A percentile compares a stretch with the other conserved stretches of the same genome.
Conservation (phyloP, 2,888 invertebrate genomes). For the Panzeria rudis region DNA sequence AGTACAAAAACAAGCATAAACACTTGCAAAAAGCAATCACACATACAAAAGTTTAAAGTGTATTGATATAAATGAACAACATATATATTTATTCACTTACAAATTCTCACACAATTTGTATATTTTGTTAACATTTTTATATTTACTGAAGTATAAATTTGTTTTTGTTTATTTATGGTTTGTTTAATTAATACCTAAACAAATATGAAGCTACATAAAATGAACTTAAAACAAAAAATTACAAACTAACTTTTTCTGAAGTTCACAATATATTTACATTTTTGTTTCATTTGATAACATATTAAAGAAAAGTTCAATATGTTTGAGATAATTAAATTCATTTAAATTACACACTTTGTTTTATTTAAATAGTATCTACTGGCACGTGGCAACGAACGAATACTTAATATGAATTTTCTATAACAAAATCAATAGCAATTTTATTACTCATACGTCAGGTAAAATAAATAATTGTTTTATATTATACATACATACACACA, state of each 20-base stretch:
- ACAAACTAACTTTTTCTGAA: slow-evolving; percentile 28
- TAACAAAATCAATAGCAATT: slow-evolving; percentile 36
- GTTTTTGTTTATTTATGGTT: slow-evolving; percentile 66
- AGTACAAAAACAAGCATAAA: not conserved
- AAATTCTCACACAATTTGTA: slow-evolving; percentile 23
- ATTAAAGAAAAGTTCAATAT: slow-evolving; percentile 51
- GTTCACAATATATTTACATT: slow-evolving; percentile 37
- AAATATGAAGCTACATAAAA: slow-evolving; percentile 56
- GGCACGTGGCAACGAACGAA: not conserved
- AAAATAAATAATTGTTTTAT: slow-evolving; percentile 61
- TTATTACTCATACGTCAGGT: slow-evolving; percentile 65
- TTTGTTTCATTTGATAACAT: not conserved
- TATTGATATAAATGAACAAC: not conserved
- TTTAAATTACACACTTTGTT: slow-evolving; percentile 17
- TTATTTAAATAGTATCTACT: too few species aligned
- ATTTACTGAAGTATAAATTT: slow-evolving; percentile 59
- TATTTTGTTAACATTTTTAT: not conserved
- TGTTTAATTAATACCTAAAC: slow-evolving; percentile 69
- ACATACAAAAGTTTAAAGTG: not conserved
- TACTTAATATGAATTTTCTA: slow-evolving; percentile 28
- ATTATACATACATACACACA: slow-evolving; percentile 8
- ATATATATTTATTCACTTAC: slow-evolving; percentile 7
- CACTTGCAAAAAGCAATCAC: not conserved
- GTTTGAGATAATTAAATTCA: slow-evolving; percentile 43
- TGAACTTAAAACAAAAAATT: slow-evolving; percentile 19